Conservation (phyloP, 2,888 invertebrate species). For the Mechanitis mazaeus region DNA sequence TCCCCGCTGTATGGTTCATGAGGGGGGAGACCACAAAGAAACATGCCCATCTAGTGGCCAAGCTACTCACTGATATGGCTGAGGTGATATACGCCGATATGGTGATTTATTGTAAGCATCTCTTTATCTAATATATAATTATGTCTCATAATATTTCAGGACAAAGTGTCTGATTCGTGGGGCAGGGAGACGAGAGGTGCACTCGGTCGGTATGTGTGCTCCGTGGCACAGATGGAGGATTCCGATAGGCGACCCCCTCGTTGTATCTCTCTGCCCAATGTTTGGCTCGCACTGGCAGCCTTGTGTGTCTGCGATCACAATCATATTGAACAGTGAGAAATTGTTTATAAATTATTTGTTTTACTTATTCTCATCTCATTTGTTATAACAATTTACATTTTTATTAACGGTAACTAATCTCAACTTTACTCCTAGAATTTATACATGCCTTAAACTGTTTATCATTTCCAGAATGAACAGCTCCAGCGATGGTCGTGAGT, state of each 20-base stretch:
- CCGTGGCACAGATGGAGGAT: constrained; percentile 88
- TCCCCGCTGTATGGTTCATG: constrained; percentile 86
- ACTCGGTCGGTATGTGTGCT: constrained; percentile 90
- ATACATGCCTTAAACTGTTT: too few species aligned
- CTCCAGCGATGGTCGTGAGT: constrained; percentile 42
- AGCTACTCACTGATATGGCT: constrained; percentile 93
- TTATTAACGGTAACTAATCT: too few species aligned
- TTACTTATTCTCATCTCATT: not conserved
- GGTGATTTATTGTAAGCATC: not conserved
- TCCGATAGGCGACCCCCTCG: constrained; percentile 83
- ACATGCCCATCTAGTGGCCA: constrained; percentile 91
- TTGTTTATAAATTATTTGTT: not conserved
- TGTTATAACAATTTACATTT: not conserved
- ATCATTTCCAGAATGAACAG: constrained; percentile 39
- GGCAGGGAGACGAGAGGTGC: constrained; percentile 90
- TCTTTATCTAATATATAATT: not conserved
- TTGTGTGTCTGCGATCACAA: constrained; percentile 94
- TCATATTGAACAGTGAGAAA: constrained; percentile 83
- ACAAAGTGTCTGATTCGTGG: constrained; percentile 91
- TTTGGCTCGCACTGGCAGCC: constrained; percentile 95
- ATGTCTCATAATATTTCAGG: constrained; percentile 71
- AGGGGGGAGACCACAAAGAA: constrained; percentile 89
- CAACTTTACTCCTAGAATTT: too few species aligned
- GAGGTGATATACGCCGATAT: constrained; percentile 76
- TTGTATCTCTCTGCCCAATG: constrained; percentile 88